Evolutionary conservation across 2,113 vertebrate species (phyloP).

Genomic region (Hiodon tergisus): DNA sequence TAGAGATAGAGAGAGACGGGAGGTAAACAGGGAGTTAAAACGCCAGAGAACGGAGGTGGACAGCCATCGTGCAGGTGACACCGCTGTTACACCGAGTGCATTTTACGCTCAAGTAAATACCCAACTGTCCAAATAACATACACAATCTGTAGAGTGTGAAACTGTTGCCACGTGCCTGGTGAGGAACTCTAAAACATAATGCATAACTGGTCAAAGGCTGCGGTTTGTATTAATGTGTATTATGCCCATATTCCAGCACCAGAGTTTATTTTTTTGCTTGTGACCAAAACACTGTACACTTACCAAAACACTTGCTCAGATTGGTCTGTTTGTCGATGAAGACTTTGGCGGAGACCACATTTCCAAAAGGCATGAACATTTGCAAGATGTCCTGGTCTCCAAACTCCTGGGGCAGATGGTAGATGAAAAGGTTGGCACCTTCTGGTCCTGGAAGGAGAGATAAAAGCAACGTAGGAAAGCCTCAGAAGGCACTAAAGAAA

Average conservation of each 20-base stretch:
- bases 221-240: no score
- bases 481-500: not conserved
- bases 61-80: not conserved
- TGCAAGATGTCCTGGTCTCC: slow-evolving; percentile 98
- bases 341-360: slow-evolving; percentile 99
- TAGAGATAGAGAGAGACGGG: slow-evolving; percentile 3
- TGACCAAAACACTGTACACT: slow-evolving; percentile 42
- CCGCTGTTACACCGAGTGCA: no score
- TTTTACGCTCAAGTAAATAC: no score
- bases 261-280: not conserved
- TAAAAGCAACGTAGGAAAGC: not conserved
- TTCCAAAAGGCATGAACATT: slow-evolving; percentile 99
- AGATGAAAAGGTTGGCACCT: slow-evolving; percentile 98
- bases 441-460: slow-evolving; percentile 76
- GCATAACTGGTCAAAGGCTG: no score
- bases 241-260: no score
- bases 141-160: no score
- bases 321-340: slow-evolving; percentile 99
- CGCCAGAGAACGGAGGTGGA: slow-evolving; percentile 17
- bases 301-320: slow-evolving; percentile 99
- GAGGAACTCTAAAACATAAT: no score
- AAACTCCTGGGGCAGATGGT: slow-evolving; percentile 98
- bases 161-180: no score
- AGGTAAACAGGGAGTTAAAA: slow-evolving; percentile 24
- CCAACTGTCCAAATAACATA: no score